Conservation (phyloP, 1,140 invertebrate genomes). For the Eubasilissa regina region DNA sequence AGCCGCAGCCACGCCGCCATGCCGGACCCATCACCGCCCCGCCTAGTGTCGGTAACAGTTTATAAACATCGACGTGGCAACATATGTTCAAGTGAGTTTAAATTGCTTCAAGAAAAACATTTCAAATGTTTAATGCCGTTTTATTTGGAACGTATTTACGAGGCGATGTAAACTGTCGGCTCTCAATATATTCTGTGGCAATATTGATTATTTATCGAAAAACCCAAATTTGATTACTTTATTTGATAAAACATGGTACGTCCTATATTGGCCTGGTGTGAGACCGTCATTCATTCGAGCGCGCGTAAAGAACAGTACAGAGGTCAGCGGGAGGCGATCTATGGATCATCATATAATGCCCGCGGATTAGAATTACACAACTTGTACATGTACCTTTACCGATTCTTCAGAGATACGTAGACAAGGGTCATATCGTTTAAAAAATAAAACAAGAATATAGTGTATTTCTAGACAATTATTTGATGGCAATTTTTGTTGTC, state of each 20-base stretch:
- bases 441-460: too few species aligned
- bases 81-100: constrained; percentile 57
- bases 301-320: too few species aligned
- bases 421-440: too few species aligned
- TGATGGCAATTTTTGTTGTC: too few species aligned
- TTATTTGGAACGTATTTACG: constrained; percentile 56
- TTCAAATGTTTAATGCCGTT: constrained; percentile 54
- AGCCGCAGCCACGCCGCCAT: not conserved
- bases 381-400: too few species aligned
- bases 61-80: constrained; percentile 51
- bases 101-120: constrained; percentile 54
- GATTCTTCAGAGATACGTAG: too few species aligned
- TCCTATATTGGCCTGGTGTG: not conserved
- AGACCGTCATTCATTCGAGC: too few species aligned
- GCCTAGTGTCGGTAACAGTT: constrained; percentile 54
- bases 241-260: not conserved
- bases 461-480: too few species aligned
- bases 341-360: too few species aligned
- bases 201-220: constrained; percentile 17
- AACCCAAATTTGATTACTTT: not conserved
- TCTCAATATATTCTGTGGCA: constrained; percentile 15
- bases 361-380: too few species aligned
- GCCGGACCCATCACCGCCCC: constrained; percentile 41
- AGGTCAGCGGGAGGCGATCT: too few species aligned
- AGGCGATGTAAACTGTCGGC: constrained; percentile 16